Conservation (phyloP, 1,140 invertebrate genomes). For the Lethocerus indicus region DNA sequence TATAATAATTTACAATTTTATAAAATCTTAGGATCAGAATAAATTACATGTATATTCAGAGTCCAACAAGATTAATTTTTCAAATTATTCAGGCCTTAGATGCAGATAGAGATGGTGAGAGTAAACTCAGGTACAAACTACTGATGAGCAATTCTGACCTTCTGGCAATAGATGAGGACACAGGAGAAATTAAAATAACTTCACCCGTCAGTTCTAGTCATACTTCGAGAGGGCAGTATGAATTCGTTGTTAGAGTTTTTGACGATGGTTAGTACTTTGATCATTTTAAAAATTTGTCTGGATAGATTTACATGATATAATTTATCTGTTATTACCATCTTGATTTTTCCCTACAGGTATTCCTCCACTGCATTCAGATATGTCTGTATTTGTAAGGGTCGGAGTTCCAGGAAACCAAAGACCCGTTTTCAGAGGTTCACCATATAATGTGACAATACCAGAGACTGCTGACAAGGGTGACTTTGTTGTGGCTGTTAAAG, state of each 20-base stretch:
- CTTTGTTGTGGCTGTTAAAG: conserved; percentile 47
- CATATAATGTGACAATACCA: conserved; percentile 46
- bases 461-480: conserved; percentile 51
- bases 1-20: too few relatives aligned
- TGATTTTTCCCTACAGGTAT: conserved; percentile 25
- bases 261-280: conserved; percentile 35
- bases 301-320: neutral
- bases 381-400: conserved; percentile 44
- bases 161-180: conserved; percentile 40
- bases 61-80: too few relatives aligned
- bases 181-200: conserved; percentile 47
- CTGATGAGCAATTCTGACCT: conserved; percentile 42
- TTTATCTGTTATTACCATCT: neutral
- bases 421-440: conserved; percentile 54
- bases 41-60: neutral
- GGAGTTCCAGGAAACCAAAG: conserved; percentile 60
- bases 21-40: too few relatives aligned
- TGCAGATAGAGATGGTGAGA: conserved; percentile 51
- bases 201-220: conserved; percentile 46
- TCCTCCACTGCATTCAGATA: conserved; percentile 44
- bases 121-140: conserved; percentile 44
- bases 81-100: conserved; percentile 42
- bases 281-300: neutral
- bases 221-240: conserved; percentile 53
- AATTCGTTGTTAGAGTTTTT: conserved; percentile 47